Base-by-base conservation (phyloP, 2,113 vertebrate species). In the Pandion haliaetus region DNA sequence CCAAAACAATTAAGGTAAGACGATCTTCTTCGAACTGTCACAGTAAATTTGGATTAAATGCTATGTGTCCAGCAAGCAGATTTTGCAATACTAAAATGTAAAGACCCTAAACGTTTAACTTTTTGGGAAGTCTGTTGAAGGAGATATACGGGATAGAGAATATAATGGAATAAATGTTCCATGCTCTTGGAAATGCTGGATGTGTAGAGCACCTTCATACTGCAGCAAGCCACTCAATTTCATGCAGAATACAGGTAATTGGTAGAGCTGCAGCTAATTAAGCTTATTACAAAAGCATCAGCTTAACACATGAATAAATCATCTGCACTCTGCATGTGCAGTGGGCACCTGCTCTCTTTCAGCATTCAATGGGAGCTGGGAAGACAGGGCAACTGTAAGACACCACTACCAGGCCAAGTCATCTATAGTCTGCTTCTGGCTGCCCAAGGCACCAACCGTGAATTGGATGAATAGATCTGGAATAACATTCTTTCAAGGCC, bases 401-500 rank as follows among this genome's bases (percentile, higher is more conserved):
- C 54, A 72, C 3, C 47, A 4, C 3, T 36, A 6, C 9, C 16
- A 29, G 13, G 32, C 15, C 42, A 78, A 62, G 15, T 1, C 34
- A 34, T 28, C 49, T 52, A 6, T 3, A 17, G 38, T 21, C 14
- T 74, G 57, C 44, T 34, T 23, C 90, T 57, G 26, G 6, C 18
- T 88, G 73, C 23, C 45, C 26, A 25, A 58, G 14, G 55, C 57
- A n/a, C 16, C 21, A 47, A 3, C 42, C 8, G n/a, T 40, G 52
- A 72, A 24, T 0, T 17, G 40, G 6, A 45, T 23, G 0, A 32
- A 47, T 0, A n/a, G 5, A 42, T 24, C 44, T 32, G 36, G 32
- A 77, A 66, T 4, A 4, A 17, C 0, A 4, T 2, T 28, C 62
- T 61, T 16, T 1, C 50, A 36, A 88, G 19, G 50, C 55, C 52